Conservation (phyloP, 2,113 vertebrate genomes). For the Chaetorhynchus papuensis region DNA sequence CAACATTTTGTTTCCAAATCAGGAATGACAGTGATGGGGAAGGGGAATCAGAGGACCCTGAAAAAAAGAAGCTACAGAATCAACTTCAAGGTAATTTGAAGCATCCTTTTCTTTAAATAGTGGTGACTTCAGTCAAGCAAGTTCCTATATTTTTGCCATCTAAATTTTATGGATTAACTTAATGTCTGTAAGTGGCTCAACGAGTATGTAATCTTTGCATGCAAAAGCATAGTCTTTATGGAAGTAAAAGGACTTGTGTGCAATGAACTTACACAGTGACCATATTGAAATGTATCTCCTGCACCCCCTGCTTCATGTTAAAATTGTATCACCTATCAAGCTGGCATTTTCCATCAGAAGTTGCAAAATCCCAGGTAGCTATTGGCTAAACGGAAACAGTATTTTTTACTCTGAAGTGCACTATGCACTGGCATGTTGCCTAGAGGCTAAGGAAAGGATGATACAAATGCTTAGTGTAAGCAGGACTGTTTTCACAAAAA, state of each 20-base stretch:
- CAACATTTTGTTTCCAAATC: slow-evolving; percentile 16
- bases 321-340: not conserved
- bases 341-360: not conserved
- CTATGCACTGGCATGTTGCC: not conserved
- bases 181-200: not conserved
- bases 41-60: slow-evolving; percentile 90
- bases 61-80: slow-evolving; percentile 97
- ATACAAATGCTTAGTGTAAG: not conserved
- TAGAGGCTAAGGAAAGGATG: not conserved
- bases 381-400: not conserved
- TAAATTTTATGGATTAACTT: not conserved
- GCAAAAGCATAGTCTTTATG: not conserved
- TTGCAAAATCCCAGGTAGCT: not conserved
- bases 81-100: slow-evolving; percentile 89
- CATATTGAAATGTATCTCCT: not conserved
- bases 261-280: not conserved
- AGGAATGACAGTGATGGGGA: slow-evolving; percentile 98
- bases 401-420: not conserved
- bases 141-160: not conserved
- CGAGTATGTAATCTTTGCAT: not conserved
- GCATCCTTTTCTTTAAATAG: not conserved
- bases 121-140: not conserved
- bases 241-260: not conserved
- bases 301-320: not conserved
- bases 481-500: not conserved